Evolutionary conservation across 2,888 invertebrate genomes (phyloP).

Genomic region (Rhagonycha lutea): DNA sequence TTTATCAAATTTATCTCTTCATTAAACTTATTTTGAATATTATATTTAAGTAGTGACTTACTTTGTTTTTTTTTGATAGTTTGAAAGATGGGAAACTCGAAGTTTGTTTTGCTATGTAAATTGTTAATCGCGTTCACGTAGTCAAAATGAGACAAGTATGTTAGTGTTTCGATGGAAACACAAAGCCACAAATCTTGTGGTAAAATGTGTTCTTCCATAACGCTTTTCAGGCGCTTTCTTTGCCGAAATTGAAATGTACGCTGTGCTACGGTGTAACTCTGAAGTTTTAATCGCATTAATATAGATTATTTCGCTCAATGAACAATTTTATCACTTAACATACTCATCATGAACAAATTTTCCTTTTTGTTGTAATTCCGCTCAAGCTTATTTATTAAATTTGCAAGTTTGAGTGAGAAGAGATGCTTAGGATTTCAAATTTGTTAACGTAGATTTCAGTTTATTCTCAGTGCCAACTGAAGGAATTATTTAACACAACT

Average conservation of each 20-base stretch:
- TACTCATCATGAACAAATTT: not conserved
- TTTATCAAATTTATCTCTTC: too few species aligned
- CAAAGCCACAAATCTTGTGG: not conserved
- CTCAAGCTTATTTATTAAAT: not conserved
- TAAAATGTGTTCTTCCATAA: not conserved
- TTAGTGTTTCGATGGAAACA: not conserved
- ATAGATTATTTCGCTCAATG: not conserved
- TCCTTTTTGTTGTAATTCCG: not conserved
- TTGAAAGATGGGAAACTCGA: not conserved
- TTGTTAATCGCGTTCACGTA: not conserved
- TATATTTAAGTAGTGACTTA: not conserved
- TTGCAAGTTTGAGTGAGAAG: not conserved
- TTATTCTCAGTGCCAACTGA: not conserved
- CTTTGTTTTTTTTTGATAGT: not conserved
- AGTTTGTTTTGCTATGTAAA: not conserved
- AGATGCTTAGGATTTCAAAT: not conserved
- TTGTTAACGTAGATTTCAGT: not conserved
- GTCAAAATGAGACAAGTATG: not conserved
- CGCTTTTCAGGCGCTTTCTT: not conserved
- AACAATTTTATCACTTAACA: not conserved
- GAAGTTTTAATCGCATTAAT: not conserved
- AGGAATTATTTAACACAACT: not conserved
- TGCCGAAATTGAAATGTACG: not conserved
- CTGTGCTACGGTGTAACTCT: not conserved
- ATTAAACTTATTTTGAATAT: not conserved